Conservation (phyloP, 2,888 invertebrate genomes). For the Agapetus fuscipes region DNA sequence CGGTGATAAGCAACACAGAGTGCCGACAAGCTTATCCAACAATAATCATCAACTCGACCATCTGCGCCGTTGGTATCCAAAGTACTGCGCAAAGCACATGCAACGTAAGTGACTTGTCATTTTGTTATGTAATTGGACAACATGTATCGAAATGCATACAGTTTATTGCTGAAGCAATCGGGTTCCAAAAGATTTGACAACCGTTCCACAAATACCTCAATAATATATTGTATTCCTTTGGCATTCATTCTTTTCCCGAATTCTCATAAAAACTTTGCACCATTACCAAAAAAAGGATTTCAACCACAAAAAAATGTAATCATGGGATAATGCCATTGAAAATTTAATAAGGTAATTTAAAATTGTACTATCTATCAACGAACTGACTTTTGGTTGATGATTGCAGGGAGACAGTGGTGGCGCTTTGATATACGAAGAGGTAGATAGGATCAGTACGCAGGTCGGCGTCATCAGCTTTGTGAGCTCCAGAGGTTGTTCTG, state of each 20-base stretch:
- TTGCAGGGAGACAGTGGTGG: slow-evolving; percentile 6
- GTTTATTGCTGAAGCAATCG: too few relatives aligned
- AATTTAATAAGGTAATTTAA: too few relatives aligned
- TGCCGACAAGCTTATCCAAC: slow-evolving; percentile 28
- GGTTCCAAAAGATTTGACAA: too few relatives aligned
- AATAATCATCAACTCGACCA: slow-evolving; percentile 26
- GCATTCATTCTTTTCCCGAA: too few relatives aligned
- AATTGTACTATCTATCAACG: background rate
- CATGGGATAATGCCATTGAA: too few relatives aligned
- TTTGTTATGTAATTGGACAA: too few relatives aligned
- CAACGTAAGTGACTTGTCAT: slow-evolving; percentile 14
- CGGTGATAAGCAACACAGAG: slow-evolving; percentile 30
- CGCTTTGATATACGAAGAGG: background rate
- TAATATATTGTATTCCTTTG: too few relatives aligned
- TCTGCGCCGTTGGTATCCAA: slow-evolving; percentile 34
- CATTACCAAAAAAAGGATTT: too few relatives aligned
- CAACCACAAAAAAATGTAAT: too few relatives aligned
- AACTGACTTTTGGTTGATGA: background rate
- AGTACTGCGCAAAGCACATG: slow-evolving; percentile 30
- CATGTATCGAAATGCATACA: too few relatives aligned
- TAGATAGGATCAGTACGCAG: slow-evolving; percentile 22
- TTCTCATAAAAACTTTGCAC: too few relatives aligned
- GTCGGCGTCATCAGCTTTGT: slow-evolving; percentile 36
- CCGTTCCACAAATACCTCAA: too few relatives aligned
- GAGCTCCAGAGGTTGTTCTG: slow-evolving; percentile 29